phyloP scores from a whole-genome alignment of 2,113 vertebrate genomes.

The Takifugu flavidus region DNA sequence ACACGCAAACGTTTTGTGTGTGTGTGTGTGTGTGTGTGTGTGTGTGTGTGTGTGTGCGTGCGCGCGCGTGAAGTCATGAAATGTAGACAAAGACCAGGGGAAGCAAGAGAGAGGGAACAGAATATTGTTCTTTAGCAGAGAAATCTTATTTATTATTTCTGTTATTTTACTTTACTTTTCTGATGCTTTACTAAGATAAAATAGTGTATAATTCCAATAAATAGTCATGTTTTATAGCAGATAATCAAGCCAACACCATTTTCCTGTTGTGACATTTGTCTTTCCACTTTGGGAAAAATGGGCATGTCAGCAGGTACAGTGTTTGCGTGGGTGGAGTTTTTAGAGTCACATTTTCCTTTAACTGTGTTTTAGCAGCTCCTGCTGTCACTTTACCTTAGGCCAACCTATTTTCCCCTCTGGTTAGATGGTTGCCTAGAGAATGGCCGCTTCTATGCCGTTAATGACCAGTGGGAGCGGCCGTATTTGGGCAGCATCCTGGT shows the following conservation, averaged over 20 bases:
- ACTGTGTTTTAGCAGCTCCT: conserved; percentile 2
- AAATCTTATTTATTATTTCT: conserved; percentile 52
- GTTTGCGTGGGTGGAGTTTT: conserved; percentile 8
- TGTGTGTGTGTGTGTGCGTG: not conserved
- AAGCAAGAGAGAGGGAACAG: conserved; percentile 7
- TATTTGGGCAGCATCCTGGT: conserved; percentile 86
- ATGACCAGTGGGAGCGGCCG: conserved; percentile 91
- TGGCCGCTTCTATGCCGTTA: conserved; percentile 80
- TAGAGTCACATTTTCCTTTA: conserved; percentile 29
- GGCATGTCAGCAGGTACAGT: conserved; percentile 22
- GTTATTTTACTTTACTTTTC: too few species aligned
- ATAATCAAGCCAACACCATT: not conserved
- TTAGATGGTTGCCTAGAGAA: conserved; percentile 86
- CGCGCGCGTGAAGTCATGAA: conserved; percentile 15
- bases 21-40: not conserved
- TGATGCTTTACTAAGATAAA: not conserved
- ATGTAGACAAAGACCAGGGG: conserved; percentile 45
- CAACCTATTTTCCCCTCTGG: conserved; percentile 13
- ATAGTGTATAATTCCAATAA: conserved; percentile 1
- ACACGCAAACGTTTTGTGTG: too few species aligned
- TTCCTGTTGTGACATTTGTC: conserved; percentile 25
- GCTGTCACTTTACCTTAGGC: conserved; percentile 4
- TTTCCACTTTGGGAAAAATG: conserved; percentile 20
- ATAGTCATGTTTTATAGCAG: not conserved
- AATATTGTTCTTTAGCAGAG: conserved; percentile 24